phyloP scores from a whole-genome alignment of 2,113 vertebrate genomes.

The Spheniscus mendiculus region DNA sequence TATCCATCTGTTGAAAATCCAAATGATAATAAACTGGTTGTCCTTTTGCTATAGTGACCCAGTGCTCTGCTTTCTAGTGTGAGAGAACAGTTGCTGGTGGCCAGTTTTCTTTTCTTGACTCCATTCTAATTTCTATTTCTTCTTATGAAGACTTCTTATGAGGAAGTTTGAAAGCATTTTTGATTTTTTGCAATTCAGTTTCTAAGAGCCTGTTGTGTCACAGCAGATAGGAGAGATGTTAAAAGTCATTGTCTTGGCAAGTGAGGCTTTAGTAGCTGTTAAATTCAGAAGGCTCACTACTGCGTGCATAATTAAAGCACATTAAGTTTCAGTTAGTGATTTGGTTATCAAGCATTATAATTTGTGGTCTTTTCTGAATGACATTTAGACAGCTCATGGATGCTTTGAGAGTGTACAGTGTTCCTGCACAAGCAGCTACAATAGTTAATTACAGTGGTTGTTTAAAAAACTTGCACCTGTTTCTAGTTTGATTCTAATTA shows the following conservation, averaged over 20 bases:
- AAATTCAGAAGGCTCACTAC: not conserved
- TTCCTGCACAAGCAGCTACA: not conserved
- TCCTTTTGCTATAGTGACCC: not conserved
- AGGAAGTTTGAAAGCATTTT: not conserved
- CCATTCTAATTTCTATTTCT: not conserved
- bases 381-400: not conserved
- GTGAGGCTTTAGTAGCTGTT: not conserved
- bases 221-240: not conserved
- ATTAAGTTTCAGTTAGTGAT: not conserved
- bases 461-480: slow-evolving; percentile 3
- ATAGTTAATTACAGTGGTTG: not conserved
- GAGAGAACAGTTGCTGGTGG: not conserved
- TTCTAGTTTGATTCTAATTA: not conserved
- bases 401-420: rapidly evolving
- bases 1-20: not conserved
- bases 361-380: not conserved
- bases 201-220: not conserved
- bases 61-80: not conserved
- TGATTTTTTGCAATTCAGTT: not conserved
- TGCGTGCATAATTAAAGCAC: not conserved
- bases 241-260: not conserved
- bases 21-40: not conserved
- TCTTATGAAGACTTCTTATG: not conserved
- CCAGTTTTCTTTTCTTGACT: not conserved
- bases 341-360: not conserved